These are phyloP conservation scores for Chelon auratus DNA, from an alignment of 2,797 vertebrate species.

Conservation along the genomic window DNA sequence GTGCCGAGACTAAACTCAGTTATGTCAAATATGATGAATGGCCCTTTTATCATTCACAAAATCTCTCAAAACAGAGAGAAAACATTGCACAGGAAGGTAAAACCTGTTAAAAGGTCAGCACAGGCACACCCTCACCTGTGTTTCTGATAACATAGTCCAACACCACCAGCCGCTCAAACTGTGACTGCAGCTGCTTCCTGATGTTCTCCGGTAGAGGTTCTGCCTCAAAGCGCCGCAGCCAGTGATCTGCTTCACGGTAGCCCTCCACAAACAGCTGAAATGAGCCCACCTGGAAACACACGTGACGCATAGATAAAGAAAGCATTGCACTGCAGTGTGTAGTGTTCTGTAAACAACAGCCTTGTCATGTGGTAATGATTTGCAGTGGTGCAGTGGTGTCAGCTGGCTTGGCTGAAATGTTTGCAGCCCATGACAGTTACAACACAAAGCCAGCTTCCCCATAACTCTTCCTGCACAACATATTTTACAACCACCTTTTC, in stretches of 20 bases:
- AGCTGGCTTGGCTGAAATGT: background rate
- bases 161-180: conserved; percentile 95
- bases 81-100: background rate
- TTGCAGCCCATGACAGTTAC: background rate
- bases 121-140: conserved; percentile 86
- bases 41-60: background rate
- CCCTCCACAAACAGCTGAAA: conserved; percentile 98
- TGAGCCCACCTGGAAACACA: conserved; percentile 92
- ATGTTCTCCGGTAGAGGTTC: conserved; percentile 97
- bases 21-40: background rate
- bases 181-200: conserved; percentile 95
- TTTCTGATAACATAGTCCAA: conserved; percentile 98
- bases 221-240: conserved; percentile 97
- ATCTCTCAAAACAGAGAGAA: background rate
- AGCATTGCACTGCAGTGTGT: background rate
- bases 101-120: conserved; percentile 7
- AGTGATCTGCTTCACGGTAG: conserved; percentile 95
- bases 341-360: background rate
- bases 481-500: background rate
- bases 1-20: background rate
- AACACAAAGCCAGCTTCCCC: conserved; percentile 31
- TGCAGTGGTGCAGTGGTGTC: background rate
- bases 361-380: background rate
- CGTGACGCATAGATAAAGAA: background rate
- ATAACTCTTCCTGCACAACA: conserved; percentile 20